Conservation (phyloP, 2,888 invertebrate species). For the Tetheella fluctuosa region DNA sequence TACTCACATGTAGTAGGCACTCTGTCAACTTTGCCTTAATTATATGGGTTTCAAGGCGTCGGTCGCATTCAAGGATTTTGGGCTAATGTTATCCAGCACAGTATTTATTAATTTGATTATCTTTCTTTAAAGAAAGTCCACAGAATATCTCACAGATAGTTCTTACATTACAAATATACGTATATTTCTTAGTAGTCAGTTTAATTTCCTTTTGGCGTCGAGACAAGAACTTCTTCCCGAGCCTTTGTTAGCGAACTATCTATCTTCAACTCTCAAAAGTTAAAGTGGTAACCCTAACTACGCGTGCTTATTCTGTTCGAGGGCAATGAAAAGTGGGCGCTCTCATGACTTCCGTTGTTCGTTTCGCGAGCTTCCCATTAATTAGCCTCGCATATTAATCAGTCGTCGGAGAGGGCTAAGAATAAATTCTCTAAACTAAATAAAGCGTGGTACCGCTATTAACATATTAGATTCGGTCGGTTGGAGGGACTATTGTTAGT, state of each 20-base stretch:
- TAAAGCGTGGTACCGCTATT: conserved; percentile 36
- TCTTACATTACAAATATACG: too few species aligned
- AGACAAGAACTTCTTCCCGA: conserved; percentile 12
- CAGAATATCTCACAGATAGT: too few species aligned
- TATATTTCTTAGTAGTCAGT: neutral
- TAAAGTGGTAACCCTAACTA: conserved; percentile 9
- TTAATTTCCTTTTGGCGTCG: conserved; percentile 10
- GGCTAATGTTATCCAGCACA: neutral
- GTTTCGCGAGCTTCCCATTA: conserved; percentile 44
- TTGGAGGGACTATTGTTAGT: conserved; percentile 29
- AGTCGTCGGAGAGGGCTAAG: conserved; percentile 38
- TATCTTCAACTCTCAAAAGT: conserved; percentile 14
- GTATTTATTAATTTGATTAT: neutral
- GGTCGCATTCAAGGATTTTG: conserved; percentile 15
- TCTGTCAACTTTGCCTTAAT: conserved; percentile 33
- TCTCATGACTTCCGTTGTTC: conserved; percentile 24
- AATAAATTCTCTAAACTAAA: conserved; percentile 51
- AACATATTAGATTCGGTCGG: conserved; percentile 53
- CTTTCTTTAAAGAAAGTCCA: too few species aligned
- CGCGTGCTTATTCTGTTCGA: conserved; percentile 8
- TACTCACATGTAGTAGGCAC: conserved; percentile 20
- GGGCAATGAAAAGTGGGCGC: conserved; percentile 39
- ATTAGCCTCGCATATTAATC: conserved; percentile 63
- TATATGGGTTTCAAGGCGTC: conserved; percentile 26
- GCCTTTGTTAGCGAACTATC: conserved; percentile 9